Percentiles rank a stretch among this genome's conserved stretches.
phyloP scores from a whole-genome alignment of 2,888 invertebrate genomes.

The Neria commutata region DNA sequence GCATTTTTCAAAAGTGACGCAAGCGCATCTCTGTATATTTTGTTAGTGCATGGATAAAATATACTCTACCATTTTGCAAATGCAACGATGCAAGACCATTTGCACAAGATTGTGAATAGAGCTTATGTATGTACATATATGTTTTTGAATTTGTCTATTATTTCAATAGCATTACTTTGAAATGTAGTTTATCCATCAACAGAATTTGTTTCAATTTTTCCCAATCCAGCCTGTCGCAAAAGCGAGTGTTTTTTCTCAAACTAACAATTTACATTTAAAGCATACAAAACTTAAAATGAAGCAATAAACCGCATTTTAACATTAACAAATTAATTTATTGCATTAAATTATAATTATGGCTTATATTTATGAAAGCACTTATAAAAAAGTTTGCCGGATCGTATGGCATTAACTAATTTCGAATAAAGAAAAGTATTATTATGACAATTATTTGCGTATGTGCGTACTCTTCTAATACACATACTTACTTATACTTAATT shows the following conservation, averaged over 20 bases:
- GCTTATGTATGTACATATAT: too few species aligned
- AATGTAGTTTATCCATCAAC: background rate
- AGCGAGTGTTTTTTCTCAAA: background rate
- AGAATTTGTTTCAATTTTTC: background rate
- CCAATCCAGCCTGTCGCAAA: background rate
- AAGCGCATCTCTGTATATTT: too few species aligned
- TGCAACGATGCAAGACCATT: too few species aligned
- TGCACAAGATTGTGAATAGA: too few species aligned
- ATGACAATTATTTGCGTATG: constrained; percentile 20
- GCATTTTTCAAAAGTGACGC: too few species aligned
- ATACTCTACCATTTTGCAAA: too few species aligned
- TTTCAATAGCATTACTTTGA: too few species aligned
- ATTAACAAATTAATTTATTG: background rate
- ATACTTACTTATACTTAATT: constrained; percentile 25
- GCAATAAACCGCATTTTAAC: background rate
- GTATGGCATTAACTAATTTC: too few species aligned
- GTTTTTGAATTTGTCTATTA: too few species aligned
- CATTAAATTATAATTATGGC: background rate
- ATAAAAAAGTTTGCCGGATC: too few species aligned
- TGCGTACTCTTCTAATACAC: constrained; percentile 21
- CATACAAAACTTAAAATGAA: background rate
- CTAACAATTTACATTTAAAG: background rate
- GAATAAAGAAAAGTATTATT: constrained; percentile 17
- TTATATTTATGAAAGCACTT: background rate
- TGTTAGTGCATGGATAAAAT: too few species aligned